Base-by-base conservation (phyloP, 2,113 vertebrate species). In the Smithornis capensis region DNA sequence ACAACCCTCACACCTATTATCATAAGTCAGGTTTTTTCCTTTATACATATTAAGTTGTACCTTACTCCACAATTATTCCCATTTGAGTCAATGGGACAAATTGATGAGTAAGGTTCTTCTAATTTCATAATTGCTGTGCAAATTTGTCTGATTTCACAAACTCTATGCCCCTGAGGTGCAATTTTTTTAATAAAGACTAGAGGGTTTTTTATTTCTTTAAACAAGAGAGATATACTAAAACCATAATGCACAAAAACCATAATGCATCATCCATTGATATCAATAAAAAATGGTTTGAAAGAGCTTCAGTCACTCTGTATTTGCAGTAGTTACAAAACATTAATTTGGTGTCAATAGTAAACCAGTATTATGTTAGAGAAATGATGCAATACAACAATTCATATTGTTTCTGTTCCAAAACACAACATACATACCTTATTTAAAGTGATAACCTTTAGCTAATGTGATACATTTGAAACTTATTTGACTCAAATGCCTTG, bases 11-110 rank as follows among this genome's bases (percentile, higher is more conserved):
- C 90, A 69, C 11, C 2, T 68, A 52, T 56, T 69, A 52, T 67
- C 45, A 80, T 18, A 70, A 80, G 40, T 42, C 64, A 74, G 2
- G 8, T 53, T 87, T 78, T 52, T 35, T 18, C 42, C 53, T 16
- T 83, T 70, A 52, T 5, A 19, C 7, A 9, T 19, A 35, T 49
- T 84, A 87, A 89, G 55, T 63, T 82, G 49, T 57, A 87, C 81
- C 64, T 93, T 88, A 83, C 69, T 69, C 73, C 88, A 87, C 85
- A 93, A 65, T 84, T 85, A 87, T 80, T 94, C 92, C 92, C 89
- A 78, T 74, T 59, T 65, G 11, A 83, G 63, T 59, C 29, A 92
- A 86, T 53, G 73, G 78, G 63, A 83, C 31, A 85, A 83, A 83
- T 77, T 96, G 56, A 37, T 56, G 79, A 95, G 87, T 94, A 91